phyloP scores from a whole-genome alignment of 2,113 vertebrate species.

The Pelecanus crispus region DNA sequence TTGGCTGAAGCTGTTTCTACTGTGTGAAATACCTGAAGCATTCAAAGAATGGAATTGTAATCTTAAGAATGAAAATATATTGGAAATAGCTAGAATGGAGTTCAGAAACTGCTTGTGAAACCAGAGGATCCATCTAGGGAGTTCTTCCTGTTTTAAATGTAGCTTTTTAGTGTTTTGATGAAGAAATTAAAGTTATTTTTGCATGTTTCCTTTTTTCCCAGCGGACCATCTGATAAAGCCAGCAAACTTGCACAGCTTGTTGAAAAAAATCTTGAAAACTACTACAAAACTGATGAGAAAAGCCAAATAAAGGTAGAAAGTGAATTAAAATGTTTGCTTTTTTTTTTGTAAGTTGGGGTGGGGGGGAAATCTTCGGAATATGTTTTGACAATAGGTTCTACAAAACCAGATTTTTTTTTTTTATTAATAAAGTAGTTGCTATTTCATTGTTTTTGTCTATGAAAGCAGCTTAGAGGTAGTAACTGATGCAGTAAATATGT shows the following conservation, averaged over 20 bases:
- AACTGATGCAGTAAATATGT: neutral
- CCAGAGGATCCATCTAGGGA: neutral
- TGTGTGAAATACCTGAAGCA: neutral
- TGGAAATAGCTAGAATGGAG: neutral
- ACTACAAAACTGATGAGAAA: constrained; percentile 86
- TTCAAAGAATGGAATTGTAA: neutral
- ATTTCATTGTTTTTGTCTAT: neutral
- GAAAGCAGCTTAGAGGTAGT: neutral
- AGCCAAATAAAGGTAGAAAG: constrained; percentile 85
- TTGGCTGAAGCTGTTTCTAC: neutral
- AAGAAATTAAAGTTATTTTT: neutral
- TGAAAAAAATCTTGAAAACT: constrained; percentile 82
- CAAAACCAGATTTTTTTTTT: neutral
- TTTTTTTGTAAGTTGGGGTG: neutral
- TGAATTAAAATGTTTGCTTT: neutral
- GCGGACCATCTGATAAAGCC: constrained; percentile 80
- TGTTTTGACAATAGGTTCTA: neutral
- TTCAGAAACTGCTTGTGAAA: neutral
- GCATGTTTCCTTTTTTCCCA: constrained; percentile 56
- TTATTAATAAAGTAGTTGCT: neutral
- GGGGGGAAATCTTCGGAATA: neutral
- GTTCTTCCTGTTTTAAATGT: neutral
- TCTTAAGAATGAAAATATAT: neutral
- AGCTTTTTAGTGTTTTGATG: neutral
- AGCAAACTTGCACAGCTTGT: constrained; percentile 86